Base-by-base conservation (phyloP, 2,888 invertebrate species). In the Sesia apiformis region DNA sequence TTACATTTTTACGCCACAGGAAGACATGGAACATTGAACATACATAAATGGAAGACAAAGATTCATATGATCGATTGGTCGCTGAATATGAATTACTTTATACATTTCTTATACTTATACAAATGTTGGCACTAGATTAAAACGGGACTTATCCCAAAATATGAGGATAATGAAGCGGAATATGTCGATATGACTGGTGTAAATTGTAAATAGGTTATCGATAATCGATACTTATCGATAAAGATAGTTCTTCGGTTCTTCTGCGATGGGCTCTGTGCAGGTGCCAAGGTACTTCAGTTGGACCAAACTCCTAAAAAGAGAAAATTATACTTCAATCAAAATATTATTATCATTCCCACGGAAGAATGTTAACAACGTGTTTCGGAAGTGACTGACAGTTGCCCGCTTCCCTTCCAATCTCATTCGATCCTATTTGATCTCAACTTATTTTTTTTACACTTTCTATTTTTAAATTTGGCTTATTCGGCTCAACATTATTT, bases 231-330 rank as follows among this genome's bases (percentile, higher is more conserved):
- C 67, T 69, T 88, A 89, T 84, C 89, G 84, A 85, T 97, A 97
- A 61, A 97, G 91, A 86, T 96, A 97, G 82, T 97, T 97, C 76
- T 95, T 95, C 60, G 96, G 95, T 67, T 93, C 93, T 74, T 95
- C 95, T 63, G 95, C 94, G 53, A 94, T 91, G 3, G 96, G 96
- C 62, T 95, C 94, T 52, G 96, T 94, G 83, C 97, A 97, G 38
- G 96, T 94, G 52, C 97, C 97, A 72, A 95, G 92, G 71, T 96
- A 93, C 72, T 94, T 94, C 77, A 95, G 91, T 62, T 92, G 91
- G 51, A 97, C 95, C 64, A 94, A 81, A 68, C 94, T 93, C 76
- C 90, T 90, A 83, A 3, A 81, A 84, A 57, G 39, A 56, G 60
- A 55, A 57, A 40, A 42, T 8, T 42, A 54, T 50, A 3, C 5